A percentile compares a stretch with the other conserved stretches of the same genome.
Conservation (phyloP, 92 coral and sea anemone genomes). For the Zoanthus gigantus region DNA sequence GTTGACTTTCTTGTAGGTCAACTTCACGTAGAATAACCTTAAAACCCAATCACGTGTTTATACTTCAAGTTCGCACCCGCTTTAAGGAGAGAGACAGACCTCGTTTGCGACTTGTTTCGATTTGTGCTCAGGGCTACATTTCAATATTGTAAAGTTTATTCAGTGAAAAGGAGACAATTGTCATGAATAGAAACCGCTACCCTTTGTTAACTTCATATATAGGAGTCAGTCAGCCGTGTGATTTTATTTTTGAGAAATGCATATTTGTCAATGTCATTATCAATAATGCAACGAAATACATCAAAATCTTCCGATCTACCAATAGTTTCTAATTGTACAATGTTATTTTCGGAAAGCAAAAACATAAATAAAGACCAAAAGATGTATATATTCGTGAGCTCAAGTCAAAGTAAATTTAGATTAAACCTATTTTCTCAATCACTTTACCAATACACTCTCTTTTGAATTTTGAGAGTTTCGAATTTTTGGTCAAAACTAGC, state of each 20-base stretch:
- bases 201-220: not conserved
- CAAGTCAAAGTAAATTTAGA: too few relatives aligned
- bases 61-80: not conserved
- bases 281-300: too few relatives aligned
- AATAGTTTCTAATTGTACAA: too few relatives aligned
- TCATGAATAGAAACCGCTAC: not conserved
- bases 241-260: not conserved
- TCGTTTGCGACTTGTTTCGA: not conserved
- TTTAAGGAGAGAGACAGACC: not conserved
- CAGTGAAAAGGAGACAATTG: not conserved
- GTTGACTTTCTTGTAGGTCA: not conserved
- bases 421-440: too few relatives aligned
- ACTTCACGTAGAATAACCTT: not conserved
- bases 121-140: not conserved
- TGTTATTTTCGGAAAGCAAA: too few relatives aligned
- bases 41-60: not conserved
- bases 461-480: too few relatives aligned
- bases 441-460: too few relatives aligned
- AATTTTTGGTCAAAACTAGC: too few relatives aligned
- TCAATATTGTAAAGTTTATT: constrained; percentile 25
- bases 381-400: too few relatives aligned
- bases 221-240: constrained; percentile 12
- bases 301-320: too few relatives aligned
- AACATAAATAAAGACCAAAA: too few relatives aligned
- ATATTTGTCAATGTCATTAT: not conserved